Evolutionary conservation across 1,140 invertebrate genomes (phyloP).

Genomic region (Drosophila orosa): DNA sequence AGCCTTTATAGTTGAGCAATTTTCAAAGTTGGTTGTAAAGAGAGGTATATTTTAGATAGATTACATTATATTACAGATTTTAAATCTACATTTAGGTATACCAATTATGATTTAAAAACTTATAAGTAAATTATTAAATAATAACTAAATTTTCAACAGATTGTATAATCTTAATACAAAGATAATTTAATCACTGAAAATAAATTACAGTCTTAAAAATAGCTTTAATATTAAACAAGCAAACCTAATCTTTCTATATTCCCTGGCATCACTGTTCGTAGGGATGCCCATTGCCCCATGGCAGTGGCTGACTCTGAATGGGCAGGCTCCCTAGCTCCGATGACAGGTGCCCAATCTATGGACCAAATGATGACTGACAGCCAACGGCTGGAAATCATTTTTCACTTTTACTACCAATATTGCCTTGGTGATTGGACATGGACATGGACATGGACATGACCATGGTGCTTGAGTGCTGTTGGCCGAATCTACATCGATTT

Average conservation of each 20-base stretch:
- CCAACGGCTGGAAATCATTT: conserved; percentile 53
- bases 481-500: conserved; percentile 55
- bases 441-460: conserved; percentile 7
- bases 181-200: not conserved
- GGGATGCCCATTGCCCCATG: not conserved
- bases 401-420: conserved; percentile 76
- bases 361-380: conserved; percentile 44
- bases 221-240: not conserved
- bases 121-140: not conserved
- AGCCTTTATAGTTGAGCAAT: not conserved
- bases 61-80: too few relatives aligned
- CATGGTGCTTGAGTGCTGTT: conserved; percentile 13
- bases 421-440: conserved; percentile 10
- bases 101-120: too few relatives aligned
- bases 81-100: not conserved
- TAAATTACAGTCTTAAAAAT: not conserved
- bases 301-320: conserved; percentile 25
- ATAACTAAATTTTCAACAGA: not conserved
- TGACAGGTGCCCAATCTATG: conserved; percentile 73
- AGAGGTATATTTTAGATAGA: not conserved
- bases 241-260: not conserved
- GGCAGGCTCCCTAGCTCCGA: conserved; percentile 3
- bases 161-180: not conserved
- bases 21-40: not conserved
- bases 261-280: conserved; percentile 4